Conservation (phyloP, 35 echinoderm and acorn worm genomes). For the Holothuria glaberrima region DNA sequence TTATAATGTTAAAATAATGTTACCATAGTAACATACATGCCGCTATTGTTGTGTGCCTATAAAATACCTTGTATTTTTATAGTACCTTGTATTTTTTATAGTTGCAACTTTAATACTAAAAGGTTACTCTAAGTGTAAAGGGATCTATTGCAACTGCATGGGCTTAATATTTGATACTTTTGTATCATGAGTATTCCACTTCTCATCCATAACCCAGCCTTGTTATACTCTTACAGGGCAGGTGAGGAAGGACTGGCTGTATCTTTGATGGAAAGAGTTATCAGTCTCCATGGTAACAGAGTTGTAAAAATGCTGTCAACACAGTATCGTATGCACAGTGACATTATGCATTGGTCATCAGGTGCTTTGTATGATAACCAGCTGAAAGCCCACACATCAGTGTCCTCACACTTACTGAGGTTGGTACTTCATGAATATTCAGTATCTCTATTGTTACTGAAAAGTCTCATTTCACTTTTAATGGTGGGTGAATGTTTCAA, state of each 20-base stretch:
- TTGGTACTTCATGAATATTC: conserved; percentile 19
- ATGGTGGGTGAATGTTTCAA: too few relatives aligned
- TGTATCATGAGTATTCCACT: neutral
- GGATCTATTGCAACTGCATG: too few relatives aligned
- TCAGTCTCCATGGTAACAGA: conserved; percentile 83
- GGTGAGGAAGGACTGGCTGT: conserved; percentile 73
- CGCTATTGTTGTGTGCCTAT: too few relatives aligned
- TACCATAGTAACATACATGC: too few relatives aligned
- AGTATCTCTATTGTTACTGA: too few relatives aligned
- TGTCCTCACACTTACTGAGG: conserved; percentile 81
- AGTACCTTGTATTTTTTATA: too few relatives aligned
- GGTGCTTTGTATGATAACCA: conserved; percentile 72
- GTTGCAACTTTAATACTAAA: too few relatives aligned
- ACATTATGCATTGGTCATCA: conserved; percentile 93
- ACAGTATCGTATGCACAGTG: conserved; percentile 92
- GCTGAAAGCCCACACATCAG: conserved; percentile 76
- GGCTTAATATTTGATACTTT: too few relatives aligned
- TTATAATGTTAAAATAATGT: too few relatives aligned
- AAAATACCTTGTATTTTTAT: too few relatives aligned
- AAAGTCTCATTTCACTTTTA: too few relatives aligned
- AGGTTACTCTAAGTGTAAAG: too few relatives aligned
- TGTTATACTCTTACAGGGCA: conserved; percentile 54
- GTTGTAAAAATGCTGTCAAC: conserved; percentile 83
- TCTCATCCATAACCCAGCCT: neutral
- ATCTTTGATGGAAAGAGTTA: conserved; percentile 86